Conservation (phyloP, 2,113 vertebrate genomes). For the Callipepla squamata region DNA sequence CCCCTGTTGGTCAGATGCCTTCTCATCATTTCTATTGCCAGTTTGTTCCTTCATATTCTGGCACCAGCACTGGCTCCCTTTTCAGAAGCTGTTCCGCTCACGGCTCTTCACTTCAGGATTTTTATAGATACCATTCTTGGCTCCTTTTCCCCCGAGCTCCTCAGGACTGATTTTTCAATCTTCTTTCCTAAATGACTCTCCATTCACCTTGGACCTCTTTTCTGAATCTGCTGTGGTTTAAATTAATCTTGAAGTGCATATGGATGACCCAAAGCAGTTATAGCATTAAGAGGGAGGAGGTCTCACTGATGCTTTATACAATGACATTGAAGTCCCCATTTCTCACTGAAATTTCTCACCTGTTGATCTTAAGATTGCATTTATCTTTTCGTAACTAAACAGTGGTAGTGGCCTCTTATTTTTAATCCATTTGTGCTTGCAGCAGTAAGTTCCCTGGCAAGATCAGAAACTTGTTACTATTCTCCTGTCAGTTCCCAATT, state of each 20-base stretch:
- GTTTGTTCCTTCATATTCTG: background rate
- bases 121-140: background rate
- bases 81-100: background rate
- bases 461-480: slow-evolving; percentile 34
- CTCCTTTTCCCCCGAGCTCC: background rate
- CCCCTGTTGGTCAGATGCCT: background rate
- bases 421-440: slow-evolving; percentile 10
- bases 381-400: background rate
- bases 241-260: slow-evolving; percentile 17
- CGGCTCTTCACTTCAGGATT: background rate
- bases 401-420: background rate
- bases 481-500: background rate
- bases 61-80: background rate
- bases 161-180: slow-evolving; percentile 25
- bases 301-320: background rate
- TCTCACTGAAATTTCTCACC: slow-evolving; percentile 18
- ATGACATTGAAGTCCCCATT: background rate
- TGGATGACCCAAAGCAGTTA: background rate
- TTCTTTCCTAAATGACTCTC: slow-evolving; percentile 30
- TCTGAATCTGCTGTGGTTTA: background rate
- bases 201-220: slow-evolving; percentile 36
- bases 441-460: background rate
- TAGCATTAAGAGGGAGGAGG: background rate
- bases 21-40: background rate
- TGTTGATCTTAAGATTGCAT: background rate